Conservation (phyloP, 2,888 invertebrate species). For the Rhabditophanes sp. region DNA sequence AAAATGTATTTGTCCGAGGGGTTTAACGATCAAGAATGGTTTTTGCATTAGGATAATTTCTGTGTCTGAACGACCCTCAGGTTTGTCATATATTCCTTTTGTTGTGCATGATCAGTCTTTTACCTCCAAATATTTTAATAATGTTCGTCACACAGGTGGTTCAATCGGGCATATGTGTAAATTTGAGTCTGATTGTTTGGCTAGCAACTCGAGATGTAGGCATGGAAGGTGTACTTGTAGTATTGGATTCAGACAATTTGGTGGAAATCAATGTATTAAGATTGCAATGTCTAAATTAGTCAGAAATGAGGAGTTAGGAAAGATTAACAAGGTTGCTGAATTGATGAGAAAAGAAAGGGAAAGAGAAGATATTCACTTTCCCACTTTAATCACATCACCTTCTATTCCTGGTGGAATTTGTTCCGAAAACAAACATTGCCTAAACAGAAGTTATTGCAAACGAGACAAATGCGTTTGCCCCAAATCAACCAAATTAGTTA, state of each 20-base stretch:
- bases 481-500: conserved; percentile 13
- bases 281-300: background rate
- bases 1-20: too few species aligned
- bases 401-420: conserved; percentile 6
- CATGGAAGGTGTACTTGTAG: conserved; percentile 19
- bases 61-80: too few species aligned
- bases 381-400: background rate
- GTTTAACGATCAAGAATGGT: too few species aligned
- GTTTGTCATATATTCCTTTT: too few species aligned
- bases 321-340: background rate
- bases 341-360: too few species aligned
- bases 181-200: conserved; percentile 14
- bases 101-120: too few species aligned
- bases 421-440: conserved; percentile 6
- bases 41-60: too few species aligned
- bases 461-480: conserved; percentile 23
- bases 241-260: conserved; percentile 19
- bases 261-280: conserved; percentile 22
- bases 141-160: too few species aligned
- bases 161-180: conserved; percentile 18
- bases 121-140: too few species aligned
- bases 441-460: conserved; percentile 19
- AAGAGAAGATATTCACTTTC: background rate
- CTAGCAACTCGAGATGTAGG: conserved; percentile 16
- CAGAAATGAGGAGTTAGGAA: conserved; percentile 4